A percentile compares a stretch with the other conserved stretches of the same genome.
These are phyloP conservation scores for Xenopus petersii DNA, from an alignment of 2,797 vertebrate genomes.

Conservation along the genomic window DNA sequence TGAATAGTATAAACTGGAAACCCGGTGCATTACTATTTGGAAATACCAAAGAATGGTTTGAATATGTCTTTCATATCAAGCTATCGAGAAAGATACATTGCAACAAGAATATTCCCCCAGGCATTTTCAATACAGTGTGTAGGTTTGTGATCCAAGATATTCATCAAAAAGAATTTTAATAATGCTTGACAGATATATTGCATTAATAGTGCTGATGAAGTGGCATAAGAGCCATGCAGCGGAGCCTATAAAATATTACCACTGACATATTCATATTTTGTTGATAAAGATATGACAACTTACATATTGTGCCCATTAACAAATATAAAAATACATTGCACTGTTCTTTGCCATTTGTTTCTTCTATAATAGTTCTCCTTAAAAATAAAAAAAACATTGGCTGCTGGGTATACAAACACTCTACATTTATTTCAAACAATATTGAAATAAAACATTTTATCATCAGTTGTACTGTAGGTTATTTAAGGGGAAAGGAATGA, in stretches of 20 bases:
- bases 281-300: constrained; percentile 34
- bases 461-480: no score
- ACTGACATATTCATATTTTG: constrained; percentile 47
- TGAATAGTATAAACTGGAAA: background rate
- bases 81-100: constrained; percentile 50
- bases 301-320: constrained; percentile 39
- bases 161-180: constrained; percentile 72
- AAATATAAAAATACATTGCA: constrained; percentile 7
- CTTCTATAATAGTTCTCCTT: no score
- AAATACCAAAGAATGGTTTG: constrained; percentile 18
- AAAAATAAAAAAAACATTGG: no score
- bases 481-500: no score
- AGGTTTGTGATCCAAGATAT: constrained; percentile 60
- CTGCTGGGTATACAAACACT: no score
- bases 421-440: no score
- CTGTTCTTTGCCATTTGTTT: constrained; percentile 6
- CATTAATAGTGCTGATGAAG: constrained; percentile 59
- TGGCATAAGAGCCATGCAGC: constrained; percentile 46
- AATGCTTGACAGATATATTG: constrained; percentile 65
- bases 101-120: constrained; percentile 56
- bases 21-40: background rate
- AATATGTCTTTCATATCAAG: constrained; percentile 49
- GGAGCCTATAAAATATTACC: constrained; percentile 45
- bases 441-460: no score
- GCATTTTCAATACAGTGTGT: constrained; percentile 52